Percentiles rank a stretch among this genome's conserved stretches.
phyloP scores from a whole-genome alignment of 2,113 vertebrate species.

The Chaetorhynchus papuensis region DNA sequence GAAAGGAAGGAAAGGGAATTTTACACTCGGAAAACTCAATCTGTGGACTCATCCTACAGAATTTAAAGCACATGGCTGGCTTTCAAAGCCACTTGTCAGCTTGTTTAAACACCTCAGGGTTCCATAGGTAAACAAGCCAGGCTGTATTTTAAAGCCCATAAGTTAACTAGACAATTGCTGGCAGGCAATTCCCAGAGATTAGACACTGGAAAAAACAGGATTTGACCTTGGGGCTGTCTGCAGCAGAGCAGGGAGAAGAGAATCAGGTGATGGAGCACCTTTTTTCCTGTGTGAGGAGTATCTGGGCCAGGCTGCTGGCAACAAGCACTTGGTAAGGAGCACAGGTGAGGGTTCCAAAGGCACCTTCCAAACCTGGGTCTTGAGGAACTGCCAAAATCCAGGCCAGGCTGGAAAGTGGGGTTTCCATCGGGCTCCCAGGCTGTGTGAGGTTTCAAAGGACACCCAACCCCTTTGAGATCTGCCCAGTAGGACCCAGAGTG shows the following conservation, averaged over 20 bases:
- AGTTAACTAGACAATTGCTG: neutral
- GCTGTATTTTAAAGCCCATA: neutral
- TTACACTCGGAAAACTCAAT: neutral
- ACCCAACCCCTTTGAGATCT: neutral
- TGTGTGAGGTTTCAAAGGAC: neutral
- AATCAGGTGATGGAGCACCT: neutral
- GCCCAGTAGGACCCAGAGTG: neutral
- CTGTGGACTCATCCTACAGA: neutral
- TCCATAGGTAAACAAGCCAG: neutral
- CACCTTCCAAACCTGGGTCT: neutral
- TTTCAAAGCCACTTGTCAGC: constrained; percentile 24
- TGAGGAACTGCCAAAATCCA: neutral
- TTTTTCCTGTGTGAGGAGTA: neutral
- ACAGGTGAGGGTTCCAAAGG: neutral
- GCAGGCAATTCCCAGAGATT: neutral
- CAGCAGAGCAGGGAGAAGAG: neutral
- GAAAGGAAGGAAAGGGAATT: neutral
- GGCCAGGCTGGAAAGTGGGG: neutral
- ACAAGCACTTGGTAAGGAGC: fast-evolving
- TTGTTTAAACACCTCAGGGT: neutral
- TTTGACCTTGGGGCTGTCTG: neutral
- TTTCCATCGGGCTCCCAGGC: neutral
- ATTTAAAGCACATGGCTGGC: neutral
- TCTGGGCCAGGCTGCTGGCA: neutral
- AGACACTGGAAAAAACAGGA: neutral